Base-by-base conservation (phyloP, 2,797 vertebrate species). In the Buphagus erythrorhynchus region DNA sequence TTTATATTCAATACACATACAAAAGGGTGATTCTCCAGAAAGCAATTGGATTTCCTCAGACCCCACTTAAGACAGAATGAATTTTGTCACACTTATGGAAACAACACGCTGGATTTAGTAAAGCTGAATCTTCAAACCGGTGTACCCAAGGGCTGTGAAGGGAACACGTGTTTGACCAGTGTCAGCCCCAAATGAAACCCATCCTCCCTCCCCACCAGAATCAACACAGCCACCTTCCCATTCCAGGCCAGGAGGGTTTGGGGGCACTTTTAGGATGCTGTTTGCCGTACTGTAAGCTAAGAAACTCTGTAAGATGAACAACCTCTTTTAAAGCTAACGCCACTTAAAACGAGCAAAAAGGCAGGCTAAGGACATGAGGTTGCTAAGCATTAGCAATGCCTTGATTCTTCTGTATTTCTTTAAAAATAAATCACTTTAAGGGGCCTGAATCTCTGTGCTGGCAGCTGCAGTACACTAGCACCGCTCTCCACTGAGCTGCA, bases 261-360 rank as follows among this genome's bases (percentile, higher is more conserved):
- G 88, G 90, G 90, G 87, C 88, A 89, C 42, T 72, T 84, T 18
- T 35, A 74, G 82, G 92, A 90, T 59, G 84, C 57, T 69, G 29
- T 87, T 93, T 88, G 86, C 80, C 2, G 5, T 93, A 66, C 87
- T 93, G 66, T 43, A 78, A 79, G 54, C 58, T 71, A 81, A 94
- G 87, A 91, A 93, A 88, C 86, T 69, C 88, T 5, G 31, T 35
- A 16, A 69, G 88, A 71, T 84, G 74, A 94, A 92, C 59, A 73
- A 94, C 86, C 90, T 63, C 93, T 92, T 90, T 95, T 95, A 97
- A 96, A 96, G 85, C 93, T 93, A 96, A 93, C 8, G 5, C 9
- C 33, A 91, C 86, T 69, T 38, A 61, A 78, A 96, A 88, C 0
- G 19, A 94, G 88, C 89, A 94, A 82, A 94, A 83, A 91, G 93